These are phyloP conservation scores for Cantharis lateralis DNA, from an alignment of 2,888 invertebrate genomes.

Conservation along the genomic window DNA sequence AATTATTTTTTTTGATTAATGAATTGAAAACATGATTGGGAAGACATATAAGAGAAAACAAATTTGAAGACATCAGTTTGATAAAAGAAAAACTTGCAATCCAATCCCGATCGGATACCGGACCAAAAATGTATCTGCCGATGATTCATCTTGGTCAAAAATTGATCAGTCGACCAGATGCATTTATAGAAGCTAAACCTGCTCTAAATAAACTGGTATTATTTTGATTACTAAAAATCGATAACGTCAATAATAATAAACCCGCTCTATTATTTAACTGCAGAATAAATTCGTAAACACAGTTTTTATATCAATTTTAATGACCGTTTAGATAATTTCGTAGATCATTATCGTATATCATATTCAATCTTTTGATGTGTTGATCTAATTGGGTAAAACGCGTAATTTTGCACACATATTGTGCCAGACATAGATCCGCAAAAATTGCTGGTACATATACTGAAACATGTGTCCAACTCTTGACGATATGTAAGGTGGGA, in stretches of 20 bases:
- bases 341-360: slow-evolving; percentile 9
- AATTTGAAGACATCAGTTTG: not conserved
- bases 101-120: not conserved
- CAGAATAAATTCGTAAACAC: slow-evolving; percentile 6
- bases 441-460: slow-evolving; percentile 9
- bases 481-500: slow-evolving; percentile 34
- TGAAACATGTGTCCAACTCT: slow-evolving; percentile 34
- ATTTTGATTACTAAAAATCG: not conserved
- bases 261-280: slow-evolving; percentile 15
- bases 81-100: not conserved
- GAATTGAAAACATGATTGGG: not conserved
- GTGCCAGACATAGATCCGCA: not conserved
- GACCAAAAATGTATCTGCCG: not conserved
- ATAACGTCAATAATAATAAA: not conserved
- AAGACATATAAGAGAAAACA: not conserved
- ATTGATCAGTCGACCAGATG: not conserved
- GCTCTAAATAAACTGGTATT: not conserved
- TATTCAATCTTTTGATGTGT: not conserved
- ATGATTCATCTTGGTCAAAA: not conserved
- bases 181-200: not conserved
- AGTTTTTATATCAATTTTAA: slow-evolving; percentile 11
- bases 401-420: not conserved
- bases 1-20: not conserved
- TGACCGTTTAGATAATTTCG: slow-evolving; percentile 7
- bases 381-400: not conserved